Percentiles rank a stretch among this genome's conserved stretches.
Conservation (phyloP, 1,140 invertebrate species). For the Melitaea cinxia region DNA sequence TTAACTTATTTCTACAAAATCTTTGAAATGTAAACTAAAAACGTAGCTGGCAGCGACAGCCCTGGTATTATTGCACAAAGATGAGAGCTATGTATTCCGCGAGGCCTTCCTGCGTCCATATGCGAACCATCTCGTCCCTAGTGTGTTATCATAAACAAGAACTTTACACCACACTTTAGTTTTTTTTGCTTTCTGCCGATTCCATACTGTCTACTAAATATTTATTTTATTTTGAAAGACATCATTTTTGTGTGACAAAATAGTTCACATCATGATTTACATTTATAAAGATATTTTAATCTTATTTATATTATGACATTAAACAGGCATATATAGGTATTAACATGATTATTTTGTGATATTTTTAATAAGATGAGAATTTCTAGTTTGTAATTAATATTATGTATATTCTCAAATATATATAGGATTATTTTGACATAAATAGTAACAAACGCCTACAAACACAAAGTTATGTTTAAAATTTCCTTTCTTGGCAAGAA, state of each 20-base stretch:
- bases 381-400: too few species aligned
- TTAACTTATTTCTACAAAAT: not conserved
- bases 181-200: constrained; percentile 46
- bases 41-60: constrained; percentile 34
- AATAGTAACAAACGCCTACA: too few species aligned
- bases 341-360: too few species aligned
- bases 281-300: not conserved
- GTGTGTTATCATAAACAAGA: constrained; percentile 68
- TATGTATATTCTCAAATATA: too few species aligned
- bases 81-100: constrained; percentile 58
- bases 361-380: too few species aligned
- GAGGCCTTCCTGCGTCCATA: constrained; percentile 66
- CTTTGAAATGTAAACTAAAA: not conserved
- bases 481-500: too few species aligned
- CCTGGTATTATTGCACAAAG: constrained; percentile 71
- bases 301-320: not conserved
- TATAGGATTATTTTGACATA: too few species aligned
- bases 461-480: too few species aligned
- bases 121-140: constrained; percentile 63
- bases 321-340: not conserved
- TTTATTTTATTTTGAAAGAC: not conserved
- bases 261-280: not conserved
- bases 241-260: not conserved
- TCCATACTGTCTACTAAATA: constrained; percentile 30
- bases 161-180: constrained; percentile 53